Conservation (phyloP, 1,140 invertebrate genomes). For the Argopecten irradians region DNA sequence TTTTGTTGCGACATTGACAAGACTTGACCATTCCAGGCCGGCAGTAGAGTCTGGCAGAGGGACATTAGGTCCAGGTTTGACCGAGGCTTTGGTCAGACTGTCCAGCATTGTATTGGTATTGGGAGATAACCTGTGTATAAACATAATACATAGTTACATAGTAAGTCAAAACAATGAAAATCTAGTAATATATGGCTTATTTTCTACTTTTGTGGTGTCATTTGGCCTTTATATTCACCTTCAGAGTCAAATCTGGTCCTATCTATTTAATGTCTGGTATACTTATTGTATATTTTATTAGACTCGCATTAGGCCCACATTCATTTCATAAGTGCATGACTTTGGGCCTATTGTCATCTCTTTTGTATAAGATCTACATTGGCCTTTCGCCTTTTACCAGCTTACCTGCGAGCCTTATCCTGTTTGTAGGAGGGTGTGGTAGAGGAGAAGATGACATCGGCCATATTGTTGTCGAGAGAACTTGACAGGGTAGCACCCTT, state of each 20-base stretch:
- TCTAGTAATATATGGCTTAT: background rate
- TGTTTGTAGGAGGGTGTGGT: conserved; percentile 80
- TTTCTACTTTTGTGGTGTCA: background rate
- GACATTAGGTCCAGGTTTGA: conserved; percentile 46
- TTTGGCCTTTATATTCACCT: background rate
- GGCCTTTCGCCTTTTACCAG: no score
- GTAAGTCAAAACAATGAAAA: background rate
- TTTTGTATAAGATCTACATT: no score
- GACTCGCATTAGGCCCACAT: no score
- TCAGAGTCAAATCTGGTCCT: no score
- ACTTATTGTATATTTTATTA: no score
- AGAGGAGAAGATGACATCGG: conserved; percentile 84
- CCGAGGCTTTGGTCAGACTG: conserved; percentile 41
- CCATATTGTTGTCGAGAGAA: conserved; percentile 54
- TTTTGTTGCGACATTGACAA: conserved; percentile 86
- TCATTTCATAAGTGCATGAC: no score
- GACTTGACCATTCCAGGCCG: conserved; percentile 85
- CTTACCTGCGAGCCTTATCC: background rate
- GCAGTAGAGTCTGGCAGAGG: conserved; percentile 70
- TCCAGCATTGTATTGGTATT: conserved; percentile 68
- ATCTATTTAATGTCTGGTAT: no score
- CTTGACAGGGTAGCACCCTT: conserved; percentile 57
- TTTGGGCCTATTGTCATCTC: no score
- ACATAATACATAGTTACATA: background rate
- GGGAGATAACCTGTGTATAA: conserved; percentile 71